Percentiles rank a stretch among this genome's conserved stretches.
phyloP scores from a whole-genome alignment of 2,888 invertebrate genomes.

The Euphydryas editha region DNA sequence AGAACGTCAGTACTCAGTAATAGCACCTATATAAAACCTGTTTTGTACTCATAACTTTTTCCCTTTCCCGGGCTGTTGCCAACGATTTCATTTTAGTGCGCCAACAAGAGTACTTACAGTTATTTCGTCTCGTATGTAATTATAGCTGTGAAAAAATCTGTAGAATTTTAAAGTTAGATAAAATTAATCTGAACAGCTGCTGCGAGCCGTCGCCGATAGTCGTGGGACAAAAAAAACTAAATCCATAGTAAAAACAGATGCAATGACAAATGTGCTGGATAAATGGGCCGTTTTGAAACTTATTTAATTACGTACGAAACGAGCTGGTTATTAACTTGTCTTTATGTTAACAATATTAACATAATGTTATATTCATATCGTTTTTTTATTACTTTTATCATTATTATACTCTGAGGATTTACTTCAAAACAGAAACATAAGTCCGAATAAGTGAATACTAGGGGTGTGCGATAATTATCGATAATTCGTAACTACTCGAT shows the following conservation, averaged over 20 bases:
- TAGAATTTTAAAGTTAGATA: constrained; percentile 58
- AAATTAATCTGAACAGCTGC: constrained; percentile 72
- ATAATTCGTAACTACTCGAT: too few relatives aligned
- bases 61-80: neutral
- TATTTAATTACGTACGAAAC: constrained; percentile 21
- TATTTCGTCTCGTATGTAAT: constrained; percentile 51
- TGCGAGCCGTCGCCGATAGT: constrained; percentile 46
- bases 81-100: constrained; percentile 5
- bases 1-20: neutral
- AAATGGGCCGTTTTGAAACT: constrained; percentile 32
- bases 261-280: constrained; percentile 36
- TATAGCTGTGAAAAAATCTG: constrained; percentile 54
- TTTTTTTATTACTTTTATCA: neutral
- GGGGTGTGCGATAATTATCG: too few relatives aligned
- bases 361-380: neutral
- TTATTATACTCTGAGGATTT: neutral
- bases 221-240: constrained; percentile 28
- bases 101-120: neutral
- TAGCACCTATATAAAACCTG: neutral
- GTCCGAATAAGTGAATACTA: neutral
- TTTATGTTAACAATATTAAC: constrained; percentile 9
- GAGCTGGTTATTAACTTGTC: constrained; percentile 3
- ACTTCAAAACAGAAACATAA: neutral
- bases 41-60: neutral
- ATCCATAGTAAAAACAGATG: constrained; percentile 36